These are phyloP conservation scores for Panzeria rudis DNA, from an alignment of 2,888 invertebrate species.

Conservation along the genomic window DNA sequence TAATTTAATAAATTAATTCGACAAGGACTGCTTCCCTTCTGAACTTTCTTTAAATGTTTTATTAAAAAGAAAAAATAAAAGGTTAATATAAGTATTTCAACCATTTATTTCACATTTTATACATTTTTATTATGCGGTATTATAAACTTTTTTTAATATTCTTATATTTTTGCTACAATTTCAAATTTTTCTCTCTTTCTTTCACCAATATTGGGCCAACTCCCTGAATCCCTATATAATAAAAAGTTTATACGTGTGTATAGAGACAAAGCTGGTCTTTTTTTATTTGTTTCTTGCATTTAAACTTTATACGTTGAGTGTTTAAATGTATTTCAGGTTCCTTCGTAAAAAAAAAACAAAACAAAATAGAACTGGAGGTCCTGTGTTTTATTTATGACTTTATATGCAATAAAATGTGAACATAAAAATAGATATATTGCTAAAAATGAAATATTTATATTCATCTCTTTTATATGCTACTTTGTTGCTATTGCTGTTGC, in stretches of 20 bases:
- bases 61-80: background rate
- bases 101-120: conserved; percentile 30
- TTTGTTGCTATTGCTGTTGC: conserved; percentile 1
- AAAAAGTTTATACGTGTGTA: background rate
- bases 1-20: no score
- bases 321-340: conserved; percentile 28
- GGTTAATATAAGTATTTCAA: background rate
- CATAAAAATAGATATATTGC: conserved; percentile 71
- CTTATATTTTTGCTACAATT: conserved; percentile 37
- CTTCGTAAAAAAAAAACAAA: background rate
- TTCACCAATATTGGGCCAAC: background rate
- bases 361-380: background rate
- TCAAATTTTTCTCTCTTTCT: background rate
- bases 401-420: conserved; percentile 72
- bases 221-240: conserved; percentile 42
- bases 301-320: conserved; percentile 27
- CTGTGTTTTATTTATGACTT: conserved; percentile 65
- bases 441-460: conserved; percentile 69
- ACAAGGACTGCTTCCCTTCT: background rate
- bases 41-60: background rate
- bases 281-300: conserved; percentile 12
- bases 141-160: conserved; percentile 29
- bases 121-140: conserved; percentile 43
- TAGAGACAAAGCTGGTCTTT: conserved; percentile 27
- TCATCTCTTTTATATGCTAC: conserved; percentile 46